Percentiles rank a stretch among this genome's conserved stretches.
Conservation (phyloP, 30 jellyfish, hydroid and myxozoan genomes). For the Sanderia malayensis region DNA sequence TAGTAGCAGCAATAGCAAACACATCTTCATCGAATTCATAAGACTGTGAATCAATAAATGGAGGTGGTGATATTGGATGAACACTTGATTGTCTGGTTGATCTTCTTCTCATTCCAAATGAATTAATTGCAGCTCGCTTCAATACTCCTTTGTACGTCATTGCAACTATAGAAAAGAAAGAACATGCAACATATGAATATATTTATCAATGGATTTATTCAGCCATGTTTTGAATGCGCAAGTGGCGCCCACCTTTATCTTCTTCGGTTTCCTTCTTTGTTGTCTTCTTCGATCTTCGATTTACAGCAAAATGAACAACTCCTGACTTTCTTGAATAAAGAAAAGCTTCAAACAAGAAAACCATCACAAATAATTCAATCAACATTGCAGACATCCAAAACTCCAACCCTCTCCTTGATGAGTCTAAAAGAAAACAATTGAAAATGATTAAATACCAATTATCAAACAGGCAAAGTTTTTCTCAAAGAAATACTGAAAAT, state of each 20-base stretch:
- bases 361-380: constrained; percentile 35
- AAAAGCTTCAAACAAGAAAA: constrained; percentile 29
- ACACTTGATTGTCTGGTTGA: constrained; percentile 40
- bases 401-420: not conserved
- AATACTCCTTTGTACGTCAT: constrained; percentile 19
- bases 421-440: not conserved
- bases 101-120: constrained; percentile 27
- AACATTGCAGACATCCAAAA: constrained; percentile 39
- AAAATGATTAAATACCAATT: no score
- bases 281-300: not conserved
- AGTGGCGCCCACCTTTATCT: constrained; percentile 9
- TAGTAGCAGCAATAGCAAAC: no score
- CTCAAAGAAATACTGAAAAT: not conserved
- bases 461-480: not conserved
- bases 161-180: constrained; percentile 9
- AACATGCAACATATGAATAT: no score
- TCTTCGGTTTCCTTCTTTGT: not conserved
- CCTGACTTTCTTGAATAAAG: constrained; percentile 35
- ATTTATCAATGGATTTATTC: no score
- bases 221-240: no score
- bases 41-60: no score
- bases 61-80: constrained; percentile 52
- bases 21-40: no score
- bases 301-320: constrained; percentile 5
- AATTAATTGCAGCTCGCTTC: constrained; percentile 20